Base-by-base conservation (phyloP, 2,888 invertebrate genomes). In the Polymixis lichenea region DNA sequence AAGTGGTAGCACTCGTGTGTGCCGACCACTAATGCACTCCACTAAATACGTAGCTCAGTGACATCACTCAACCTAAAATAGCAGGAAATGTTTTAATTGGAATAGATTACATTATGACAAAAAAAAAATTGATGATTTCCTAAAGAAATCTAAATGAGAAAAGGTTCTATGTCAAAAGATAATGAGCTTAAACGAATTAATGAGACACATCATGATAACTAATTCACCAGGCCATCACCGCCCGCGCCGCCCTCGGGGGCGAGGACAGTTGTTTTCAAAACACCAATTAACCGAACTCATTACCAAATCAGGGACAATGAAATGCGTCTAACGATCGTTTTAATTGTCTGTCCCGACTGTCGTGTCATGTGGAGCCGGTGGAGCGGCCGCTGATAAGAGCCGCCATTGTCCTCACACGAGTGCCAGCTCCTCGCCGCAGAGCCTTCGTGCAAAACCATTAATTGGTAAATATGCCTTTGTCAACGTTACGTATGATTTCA, bases 381-480 rank as follows among this genome's bases (percentile, higher is more conserved):
- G 19, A 28, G 46, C 19, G 19, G 53, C 19, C 51, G 49, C 32
- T 49, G 61, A 70, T 32, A 19, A 56, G 56, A 22, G 68, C 72
- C 19, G 60, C 66, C 67, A n/a, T 25, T 80, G 73, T 75, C 8
- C 60, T 32, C 55, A 13, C 17, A 4, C 58, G 19, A 60, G 17
- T n/a, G 43, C 55, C 2, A 0, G 60, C 61, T 28, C 32, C 66
- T 53, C 22, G 49, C 46, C 55, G n/a, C 75, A 68, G 56, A 58
- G 64, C 75, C 72, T 78, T 75, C 75, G 56, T 49, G 72, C 64
- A 73, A 64, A 83, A 78, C 77, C 28, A 74, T 76, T 78, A 64
- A 86, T 80, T 76, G 67, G 56, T 80, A 80, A 80, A 82, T 68
- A 80, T 43, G 69, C 67, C 66, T 83, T 83, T 78, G 85, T 85